Evolutionary conservation across 2,888 invertebrate genomes (phyloP).

Genomic region (Heliconius sara): DNA sequence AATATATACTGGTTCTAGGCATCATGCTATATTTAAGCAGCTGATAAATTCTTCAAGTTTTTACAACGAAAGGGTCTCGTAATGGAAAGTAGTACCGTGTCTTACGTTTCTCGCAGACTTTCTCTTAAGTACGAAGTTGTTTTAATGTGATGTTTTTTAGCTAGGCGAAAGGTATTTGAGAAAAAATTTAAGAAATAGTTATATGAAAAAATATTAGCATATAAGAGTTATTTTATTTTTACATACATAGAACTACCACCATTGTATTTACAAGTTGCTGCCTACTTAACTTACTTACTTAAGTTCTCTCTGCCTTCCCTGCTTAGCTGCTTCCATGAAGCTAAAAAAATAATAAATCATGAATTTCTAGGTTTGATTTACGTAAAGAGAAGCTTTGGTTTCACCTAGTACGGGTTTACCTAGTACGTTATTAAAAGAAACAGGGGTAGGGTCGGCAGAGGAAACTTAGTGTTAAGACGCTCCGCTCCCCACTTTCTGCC

Average conservation of each 20-base stretch:
- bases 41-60: slow-evolving; percentile 24
- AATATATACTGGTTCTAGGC: not conserved
- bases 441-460: too few relatives aligned
- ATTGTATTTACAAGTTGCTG: not conserved
- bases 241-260: not conserved
- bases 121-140: slow-evolving; percentile 38
- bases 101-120: slow-evolving; percentile 32
- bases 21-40: slow-evolving; percentile 1
- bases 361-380: not conserved
- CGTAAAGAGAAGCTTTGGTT: not conserved
- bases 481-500: too few relatives aligned
- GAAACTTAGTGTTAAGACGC: too few relatives aligned
- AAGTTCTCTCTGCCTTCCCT: not conserved
- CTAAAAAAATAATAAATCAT: not conserved
- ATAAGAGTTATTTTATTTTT: not conserved
- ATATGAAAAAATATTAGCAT: not conserved
- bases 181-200: not conserved
- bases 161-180: slow-evolving; percentile 19
- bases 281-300: not conserved
- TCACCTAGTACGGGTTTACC: not conserved
- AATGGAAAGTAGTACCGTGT: slow-evolving; percentile 39
- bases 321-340: not conserved
- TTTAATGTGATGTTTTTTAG: slow-evolving; percentile 29
- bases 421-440: not conserved
- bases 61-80: slow-evolving; percentile 27